phyloP scores from a whole-genome alignment of 2,797 vertebrate genomes.

The Coranthus polyacanthus region DNA sequence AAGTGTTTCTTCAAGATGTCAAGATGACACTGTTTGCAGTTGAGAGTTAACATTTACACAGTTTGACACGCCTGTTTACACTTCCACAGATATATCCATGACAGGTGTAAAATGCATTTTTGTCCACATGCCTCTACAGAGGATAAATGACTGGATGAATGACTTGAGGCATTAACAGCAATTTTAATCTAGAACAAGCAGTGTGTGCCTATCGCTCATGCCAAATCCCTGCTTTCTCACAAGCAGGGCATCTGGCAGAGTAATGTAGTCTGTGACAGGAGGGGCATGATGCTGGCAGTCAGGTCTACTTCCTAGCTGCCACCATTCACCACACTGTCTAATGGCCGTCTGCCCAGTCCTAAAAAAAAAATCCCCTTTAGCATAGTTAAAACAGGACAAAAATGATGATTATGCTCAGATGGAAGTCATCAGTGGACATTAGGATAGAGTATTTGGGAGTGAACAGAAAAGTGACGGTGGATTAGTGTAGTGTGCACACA shows the following conservation, averaged over 20 bases:
- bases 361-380: conserved; percentile 40
- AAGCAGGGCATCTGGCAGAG: conserved; percentile 43
- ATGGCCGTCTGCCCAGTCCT: conserved; percentile 21
- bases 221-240: conserved; percentile 25
- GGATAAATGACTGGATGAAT: conserved; percentile 16
- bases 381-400: conserved; percentile 39
- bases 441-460: too few species aligned
- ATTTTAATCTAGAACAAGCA: conserved; percentile 47
- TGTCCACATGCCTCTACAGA: conserved; percentile 1
- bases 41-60: conserved; percentile 20
- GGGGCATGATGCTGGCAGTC: conserved; percentile 33
- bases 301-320: conserved; percentile 27
- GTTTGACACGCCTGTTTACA: conserved; percentile 25
- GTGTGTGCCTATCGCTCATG: conserved; percentile 20
- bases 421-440: conserved; percentile 49
- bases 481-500: conserved; percentile 12
- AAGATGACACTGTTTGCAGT: conserved; percentile 9
- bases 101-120: conserved; percentile 42
- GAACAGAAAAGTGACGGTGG: too few species aligned
- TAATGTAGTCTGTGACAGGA: conserved; percentile 15
- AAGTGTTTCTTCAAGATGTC: background rate
- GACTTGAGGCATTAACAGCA: conserved; percentile 23
- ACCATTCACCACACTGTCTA: conserved; percentile 3
- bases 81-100: conserved; percentile 19
- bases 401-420: conserved; percentile 50